Percentiles rank a stretch among this genome's conserved stretches.
Conservation (phyloP, 2,113 vertebrate genomes). For the Eptesicus fuscus region DNA sequence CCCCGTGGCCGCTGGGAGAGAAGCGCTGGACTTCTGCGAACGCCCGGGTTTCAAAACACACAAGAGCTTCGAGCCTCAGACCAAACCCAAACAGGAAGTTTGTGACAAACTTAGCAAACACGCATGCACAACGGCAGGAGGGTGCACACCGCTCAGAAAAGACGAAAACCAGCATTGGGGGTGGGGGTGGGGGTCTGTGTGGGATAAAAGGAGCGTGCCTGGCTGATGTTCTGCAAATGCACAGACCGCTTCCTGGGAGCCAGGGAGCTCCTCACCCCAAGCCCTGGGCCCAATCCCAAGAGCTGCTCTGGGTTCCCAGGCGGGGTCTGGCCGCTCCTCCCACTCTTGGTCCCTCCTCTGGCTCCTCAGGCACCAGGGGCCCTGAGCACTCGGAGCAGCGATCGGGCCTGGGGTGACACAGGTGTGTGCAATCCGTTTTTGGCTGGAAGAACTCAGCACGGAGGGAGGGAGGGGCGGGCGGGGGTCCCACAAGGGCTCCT, state of each 20-base stretch:
- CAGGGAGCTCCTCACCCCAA: neutral
- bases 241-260: neutral
- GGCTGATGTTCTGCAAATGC: neutral
- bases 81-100: constrained; percentile 51
- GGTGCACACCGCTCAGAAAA: neutral
- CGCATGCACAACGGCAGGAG: neutral
- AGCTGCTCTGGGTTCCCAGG: neutral
- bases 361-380: neutral
- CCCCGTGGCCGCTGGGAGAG: neutral
- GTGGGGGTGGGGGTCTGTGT: accelerated
- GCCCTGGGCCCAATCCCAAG: accelerated
- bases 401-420: neutral
- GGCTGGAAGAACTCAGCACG: neutral
- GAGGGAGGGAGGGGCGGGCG: neutral
- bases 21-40: neutral
- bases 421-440: neutral
- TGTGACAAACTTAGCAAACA: constrained; percentile 49
- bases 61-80: neutral
- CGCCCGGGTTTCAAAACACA: neutral
- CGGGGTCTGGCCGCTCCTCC: neutral
- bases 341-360: neutral
- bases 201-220: neutral
- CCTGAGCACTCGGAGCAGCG: neutral
- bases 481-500: neutral
- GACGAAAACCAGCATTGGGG: neutral